Conservation (phyloP, 1,140 invertebrate genomes). For the Pachyrhynchus sulphureomaculatus region DNA sequence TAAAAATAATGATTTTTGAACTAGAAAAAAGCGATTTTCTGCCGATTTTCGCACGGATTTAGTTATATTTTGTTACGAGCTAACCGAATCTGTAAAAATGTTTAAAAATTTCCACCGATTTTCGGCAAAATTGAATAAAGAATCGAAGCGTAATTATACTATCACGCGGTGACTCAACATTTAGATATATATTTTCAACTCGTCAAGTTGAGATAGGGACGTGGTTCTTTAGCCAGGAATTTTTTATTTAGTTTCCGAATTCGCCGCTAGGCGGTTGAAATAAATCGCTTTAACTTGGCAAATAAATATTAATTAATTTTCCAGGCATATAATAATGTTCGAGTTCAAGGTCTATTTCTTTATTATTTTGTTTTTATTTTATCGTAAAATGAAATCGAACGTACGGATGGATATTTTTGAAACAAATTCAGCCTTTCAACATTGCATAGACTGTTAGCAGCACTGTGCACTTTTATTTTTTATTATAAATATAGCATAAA, state of each 20-base stretch:
- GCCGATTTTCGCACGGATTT: slow-evolving; percentile 37
- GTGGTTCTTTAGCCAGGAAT: slow-evolving; percentile 50
- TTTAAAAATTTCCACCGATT: slow-evolving; percentile 38
- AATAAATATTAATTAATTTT: slow-evolving; percentile 40
- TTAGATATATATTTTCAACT: slow-evolving; percentile 45
- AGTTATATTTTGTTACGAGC: slow-evolving; percentile 9
- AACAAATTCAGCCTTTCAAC: not conserved
- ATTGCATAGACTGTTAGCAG: not conserved
- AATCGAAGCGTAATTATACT: slow-evolving; percentile 31
- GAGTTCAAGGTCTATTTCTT: slow-evolving; percentile 38
- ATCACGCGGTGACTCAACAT: slow-evolving; percentile 41
- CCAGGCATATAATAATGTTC: slow-evolving; percentile 33
- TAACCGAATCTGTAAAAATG: slow-evolving; percentile 41
- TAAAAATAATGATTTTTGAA: slow-evolving; percentile 17
- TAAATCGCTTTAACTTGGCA: slow-evolving; percentile 32
- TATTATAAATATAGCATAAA: not conserved
- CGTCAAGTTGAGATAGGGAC: slow-evolving; percentile 47
- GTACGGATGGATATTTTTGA: not conserved
- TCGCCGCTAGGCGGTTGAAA: slow-evolving; percentile 36
- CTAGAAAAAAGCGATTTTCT: slow-evolving; percentile 27
- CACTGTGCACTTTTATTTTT: not conserved
- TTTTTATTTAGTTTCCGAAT: slow-evolving; percentile 37
- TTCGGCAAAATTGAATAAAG: slow-evolving; percentile 20
- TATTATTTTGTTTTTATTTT: slow-evolving; percentile 22
- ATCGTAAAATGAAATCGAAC: not conserved